phyloP scores from a whole-genome alignment of 2,113 vertebrate species.

The Grallaria varia region DNA sequence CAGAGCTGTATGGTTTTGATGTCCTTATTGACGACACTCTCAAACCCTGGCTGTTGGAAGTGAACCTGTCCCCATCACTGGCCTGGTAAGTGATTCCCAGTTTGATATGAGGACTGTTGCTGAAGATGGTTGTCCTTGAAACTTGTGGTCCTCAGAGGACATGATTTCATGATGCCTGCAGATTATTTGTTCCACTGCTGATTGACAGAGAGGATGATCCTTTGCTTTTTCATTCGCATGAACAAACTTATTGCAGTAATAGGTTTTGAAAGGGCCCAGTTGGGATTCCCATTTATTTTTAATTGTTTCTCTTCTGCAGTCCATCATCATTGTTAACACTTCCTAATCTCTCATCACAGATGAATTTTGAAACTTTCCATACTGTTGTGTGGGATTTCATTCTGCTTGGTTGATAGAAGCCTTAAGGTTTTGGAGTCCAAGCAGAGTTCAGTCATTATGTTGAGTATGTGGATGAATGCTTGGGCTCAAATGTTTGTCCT shows the following conservation, averaged over 20 bases:
- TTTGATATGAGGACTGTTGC: neutral
- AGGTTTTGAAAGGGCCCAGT: neutral
- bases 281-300: constrained; percentile 11
- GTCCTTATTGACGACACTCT: constrained; percentile 94
- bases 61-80: constrained; percentile 95
- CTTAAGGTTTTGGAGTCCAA: neutral
- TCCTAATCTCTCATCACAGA: neutral
- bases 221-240: neutral
- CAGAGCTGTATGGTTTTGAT: constrained; percentile 97
- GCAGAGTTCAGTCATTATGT: neutral
- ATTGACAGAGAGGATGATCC: neutral
- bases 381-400: neutral
- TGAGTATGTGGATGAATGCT: neutral
- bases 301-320: neutral
- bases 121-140: neutral
- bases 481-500: neutral
- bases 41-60: constrained; percentile 97
- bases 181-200: neutral
- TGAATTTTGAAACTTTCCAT: neutral
- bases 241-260: neutral
- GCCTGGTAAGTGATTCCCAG: constrained; percentile 86
- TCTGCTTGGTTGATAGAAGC: neutral
- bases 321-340: neutral
- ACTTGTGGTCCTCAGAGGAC: neutral
- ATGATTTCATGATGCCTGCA: neutral